Base-by-base conservation (phyloP, 2,888 invertebrate species). In the Gymnosoma rotundatum region DNA sequence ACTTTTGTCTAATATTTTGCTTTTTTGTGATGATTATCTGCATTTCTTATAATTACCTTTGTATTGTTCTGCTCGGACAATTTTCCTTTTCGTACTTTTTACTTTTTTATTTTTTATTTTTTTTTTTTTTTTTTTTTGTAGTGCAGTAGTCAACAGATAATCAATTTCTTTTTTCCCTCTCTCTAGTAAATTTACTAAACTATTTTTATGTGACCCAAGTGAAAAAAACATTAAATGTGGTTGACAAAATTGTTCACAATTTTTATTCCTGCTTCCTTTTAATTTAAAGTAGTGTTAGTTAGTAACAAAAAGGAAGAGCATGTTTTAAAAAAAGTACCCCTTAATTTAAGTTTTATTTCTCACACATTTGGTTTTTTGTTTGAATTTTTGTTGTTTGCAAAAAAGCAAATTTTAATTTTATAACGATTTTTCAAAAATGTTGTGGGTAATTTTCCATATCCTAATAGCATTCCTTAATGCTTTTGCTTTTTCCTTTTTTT, bases 81-180 rank as follows among this genome's bases (percentile, higher is more conserved):
- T 36, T 82, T 81, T 69, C 14, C 56, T 79, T 70, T 16, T 5
- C n/a, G 48, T 48, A 48, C 7, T 48, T 52, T 75, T 42, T 38
- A 14, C 18, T 61, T 80, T 63, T 45, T 60, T 42, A 20, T 78
- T 72, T 52, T 66, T 6, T 9, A n/a, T 14, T 48, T 3, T n/a
- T 32, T 32, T 32, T 32, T 2, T 32, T 18, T 16, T 14, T 48
- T 16, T 48, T 7, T 52, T 14, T n/a, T n/a, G n/a, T n/a, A n/a
- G n/a, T 54, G 25, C 54, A 70, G 54, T 74, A 76, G 83, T 79
- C 81, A 72, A 73, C 52, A 81, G 86, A 85, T 85, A 83, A 85
- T 85, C 85, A 83, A 81, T 75, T 36, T n/a, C 25, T 25, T 25
- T 48, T 63, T 79, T 32, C 7, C 45, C 48, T 78, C 48, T 66